Percentiles rank a stretch among this genome's conserved stretches.
Evolutionary conservation across 2,888 invertebrate genomes (phyloP).

Genomic region (Lasioglossum malachurum): DNA sequence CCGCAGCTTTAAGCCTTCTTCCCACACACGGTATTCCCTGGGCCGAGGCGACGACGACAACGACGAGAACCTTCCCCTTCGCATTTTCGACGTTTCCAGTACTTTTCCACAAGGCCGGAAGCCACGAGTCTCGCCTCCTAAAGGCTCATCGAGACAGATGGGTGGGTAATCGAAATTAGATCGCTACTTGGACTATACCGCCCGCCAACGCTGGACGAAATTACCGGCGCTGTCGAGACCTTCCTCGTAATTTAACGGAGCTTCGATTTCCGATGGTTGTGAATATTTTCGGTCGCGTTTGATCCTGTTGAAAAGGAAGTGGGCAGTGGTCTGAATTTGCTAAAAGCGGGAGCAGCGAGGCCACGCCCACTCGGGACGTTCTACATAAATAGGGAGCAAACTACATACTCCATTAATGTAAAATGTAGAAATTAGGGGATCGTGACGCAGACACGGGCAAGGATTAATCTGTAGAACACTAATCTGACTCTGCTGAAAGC

Average conservation of each 20-base stretch:
- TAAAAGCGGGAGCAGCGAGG: background rate
- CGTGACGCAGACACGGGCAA: background rate
- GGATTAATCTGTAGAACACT: background rate
- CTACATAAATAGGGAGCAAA: background rate
- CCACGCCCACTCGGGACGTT: background rate
- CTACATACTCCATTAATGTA: background rate
- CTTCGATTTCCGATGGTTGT: constrained; percentile 5
- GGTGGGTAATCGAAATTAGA: constrained; percentile 40
- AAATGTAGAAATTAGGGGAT: background rate
- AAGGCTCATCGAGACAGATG: constrained; percentile 24
- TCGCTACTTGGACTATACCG: constrained; percentile 5
- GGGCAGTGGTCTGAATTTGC: background rate
- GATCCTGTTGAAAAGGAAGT: background rate
- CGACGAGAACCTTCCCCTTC: background rate
- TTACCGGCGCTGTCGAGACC: background rate
- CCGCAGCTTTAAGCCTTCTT: background rate
- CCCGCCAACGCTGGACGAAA: background rate
- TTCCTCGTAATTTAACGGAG: background rate
- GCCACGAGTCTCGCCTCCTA: background rate
- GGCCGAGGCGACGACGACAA: background rate
- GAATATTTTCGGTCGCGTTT: constrained; percentile 1
- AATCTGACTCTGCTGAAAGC: background rate
- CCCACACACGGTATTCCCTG: constrained; percentile 3
- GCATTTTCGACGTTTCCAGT: background rate
- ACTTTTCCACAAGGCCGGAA: constrained; percentile 24